Conservation (phyloP, 2,113 vertebrate species). For the Acrocephalus kingi region DNA sequence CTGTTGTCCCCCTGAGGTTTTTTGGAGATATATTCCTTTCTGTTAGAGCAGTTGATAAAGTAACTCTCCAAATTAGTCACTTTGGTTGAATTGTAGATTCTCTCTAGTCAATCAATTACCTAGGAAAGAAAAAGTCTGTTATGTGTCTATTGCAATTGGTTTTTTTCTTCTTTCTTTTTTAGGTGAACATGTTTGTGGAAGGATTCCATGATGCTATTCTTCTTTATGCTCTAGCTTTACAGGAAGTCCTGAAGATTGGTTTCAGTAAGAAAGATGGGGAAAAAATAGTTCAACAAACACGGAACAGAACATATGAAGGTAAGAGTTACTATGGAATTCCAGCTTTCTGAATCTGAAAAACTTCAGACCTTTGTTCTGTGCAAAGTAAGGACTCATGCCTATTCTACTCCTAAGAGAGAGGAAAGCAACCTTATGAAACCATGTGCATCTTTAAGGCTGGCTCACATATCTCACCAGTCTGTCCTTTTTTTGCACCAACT, state of each 20-base stretch:
- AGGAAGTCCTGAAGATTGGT: constrained; percentile 87
- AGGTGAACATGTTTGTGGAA: constrained; percentile 98
- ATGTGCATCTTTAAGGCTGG: neutral
- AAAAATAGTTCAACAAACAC: constrained; percentile 88
- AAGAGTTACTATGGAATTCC: neutral
- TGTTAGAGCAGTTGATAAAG: neutral
- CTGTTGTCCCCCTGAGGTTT: neutral
- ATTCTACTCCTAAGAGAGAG: neutral
- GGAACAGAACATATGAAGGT: constrained; percentile 98
- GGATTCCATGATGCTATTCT: constrained; percentile 96
- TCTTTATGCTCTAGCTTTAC: constrained; percentile 90
- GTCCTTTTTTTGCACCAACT: neutral
- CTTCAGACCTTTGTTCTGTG: neutral
- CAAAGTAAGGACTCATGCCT: neutral
- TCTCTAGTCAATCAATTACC: neutral
- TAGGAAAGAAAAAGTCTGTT: neutral
- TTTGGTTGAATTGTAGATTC: neutral
- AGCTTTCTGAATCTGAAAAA: neutral
- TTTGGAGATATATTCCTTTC: neutral
- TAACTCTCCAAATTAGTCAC: neutral
- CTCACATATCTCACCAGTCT: neutral
- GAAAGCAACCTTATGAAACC: neutral
- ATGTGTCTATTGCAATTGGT: neutral
- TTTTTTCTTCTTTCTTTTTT: constrained; percentile 48
- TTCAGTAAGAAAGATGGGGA: constrained; percentile 89